Conservation (phyloP, 2,113 vertebrate species). For the Paedocypris sp. region DNA sequence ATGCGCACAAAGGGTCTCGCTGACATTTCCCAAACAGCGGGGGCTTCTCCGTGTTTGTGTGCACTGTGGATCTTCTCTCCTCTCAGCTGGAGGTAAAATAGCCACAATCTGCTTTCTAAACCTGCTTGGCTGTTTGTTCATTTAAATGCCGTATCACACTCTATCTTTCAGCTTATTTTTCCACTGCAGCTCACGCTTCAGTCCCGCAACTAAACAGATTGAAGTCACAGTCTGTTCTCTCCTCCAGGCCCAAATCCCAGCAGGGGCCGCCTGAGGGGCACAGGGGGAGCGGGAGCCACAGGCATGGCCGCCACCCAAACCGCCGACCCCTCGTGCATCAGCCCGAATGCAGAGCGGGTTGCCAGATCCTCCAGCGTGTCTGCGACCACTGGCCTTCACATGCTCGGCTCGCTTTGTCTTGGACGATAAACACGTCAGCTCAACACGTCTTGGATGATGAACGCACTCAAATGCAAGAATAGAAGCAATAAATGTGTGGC, state of each 20-base stretch:
- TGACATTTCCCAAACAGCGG: slow-evolving; percentile 54
- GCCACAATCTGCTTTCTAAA: slow-evolving; percentile 24
- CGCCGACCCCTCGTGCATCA: slow-evolving; percentile 52
- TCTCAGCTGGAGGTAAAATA: slow-evolving; percentile 26
- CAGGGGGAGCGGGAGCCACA: slow-evolving; percentile 37
- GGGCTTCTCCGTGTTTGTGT: slow-evolving; percentile 35
- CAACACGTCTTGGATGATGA: neutral
- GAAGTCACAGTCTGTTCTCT: slow-evolving; percentile 50
- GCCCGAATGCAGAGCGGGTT: slow-evolving; percentile 26
- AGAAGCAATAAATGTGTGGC: neutral
- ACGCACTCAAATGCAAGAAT: neutral
- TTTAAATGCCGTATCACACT: slow-evolving; percentile 4
- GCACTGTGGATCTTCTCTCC: slow-evolving; percentile 6
- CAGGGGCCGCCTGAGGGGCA: slow-evolving; percentile 36
- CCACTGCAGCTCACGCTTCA: slow-evolving; percentile 44
- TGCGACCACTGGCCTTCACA: slow-evolving; percentile 1
- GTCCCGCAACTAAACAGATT: slow-evolving; percentile 57
- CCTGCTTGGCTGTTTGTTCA: neutral
- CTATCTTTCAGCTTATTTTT: slow-evolving; percentile 43
- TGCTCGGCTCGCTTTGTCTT: neutral
- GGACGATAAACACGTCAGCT: neutral
- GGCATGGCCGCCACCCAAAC: slow-evolving; percentile 55
- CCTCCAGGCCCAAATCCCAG: slow-evolving; percentile 37
- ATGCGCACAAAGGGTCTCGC: slow-evolving; percentile 51
- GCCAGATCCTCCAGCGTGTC: neutral